A percentile compares a stretch with the other conserved stretches of the same genome.
Conservation (phyloP, 2,113 vertebrate genomes). For the Phyllopteryx taeniolatus region DNA sequence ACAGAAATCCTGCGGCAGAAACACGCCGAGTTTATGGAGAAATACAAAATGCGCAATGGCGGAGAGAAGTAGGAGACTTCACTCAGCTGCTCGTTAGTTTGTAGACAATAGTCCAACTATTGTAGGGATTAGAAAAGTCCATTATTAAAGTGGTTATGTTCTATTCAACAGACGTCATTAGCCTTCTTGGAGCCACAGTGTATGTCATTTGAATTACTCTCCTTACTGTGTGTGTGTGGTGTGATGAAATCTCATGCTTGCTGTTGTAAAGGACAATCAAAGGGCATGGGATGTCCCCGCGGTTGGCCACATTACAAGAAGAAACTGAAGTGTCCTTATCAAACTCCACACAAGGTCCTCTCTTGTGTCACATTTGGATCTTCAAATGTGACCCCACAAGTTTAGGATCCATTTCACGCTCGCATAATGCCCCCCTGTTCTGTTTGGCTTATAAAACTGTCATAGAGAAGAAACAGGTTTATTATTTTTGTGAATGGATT, state of each 20-base stretch:
- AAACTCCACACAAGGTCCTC: not conserved
- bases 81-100: not conserved
- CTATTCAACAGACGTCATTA: not conserved
- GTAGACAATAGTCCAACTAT: not conserved
- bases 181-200: not conserved
- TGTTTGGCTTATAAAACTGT: not conserved
- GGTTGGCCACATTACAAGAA: not conserved
- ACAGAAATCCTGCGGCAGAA: slow-evolving; percentile 76
- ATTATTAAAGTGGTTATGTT: not conserved
- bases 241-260: not conserved
- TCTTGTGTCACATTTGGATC: not conserved
- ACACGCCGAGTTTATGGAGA: slow-evolving; percentile 70
- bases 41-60: slow-evolving; percentile 44
- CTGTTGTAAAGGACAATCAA: not conserved
- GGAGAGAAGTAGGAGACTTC: slow-evolving; percentile 58
- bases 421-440: not conserved
- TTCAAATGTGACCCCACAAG: not conserved
- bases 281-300: not conserved
- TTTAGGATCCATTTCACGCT: not conserved
- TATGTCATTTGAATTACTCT: not conserved
- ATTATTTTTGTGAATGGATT: not conserved
- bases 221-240: not conserved
- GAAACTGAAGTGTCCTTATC: not conserved
- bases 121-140: not conserved
- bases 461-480: not conserved